phyloP scores from a whole-genome alignment of 2,888 invertebrate species.

The Agriotes lineatus region DNA sequence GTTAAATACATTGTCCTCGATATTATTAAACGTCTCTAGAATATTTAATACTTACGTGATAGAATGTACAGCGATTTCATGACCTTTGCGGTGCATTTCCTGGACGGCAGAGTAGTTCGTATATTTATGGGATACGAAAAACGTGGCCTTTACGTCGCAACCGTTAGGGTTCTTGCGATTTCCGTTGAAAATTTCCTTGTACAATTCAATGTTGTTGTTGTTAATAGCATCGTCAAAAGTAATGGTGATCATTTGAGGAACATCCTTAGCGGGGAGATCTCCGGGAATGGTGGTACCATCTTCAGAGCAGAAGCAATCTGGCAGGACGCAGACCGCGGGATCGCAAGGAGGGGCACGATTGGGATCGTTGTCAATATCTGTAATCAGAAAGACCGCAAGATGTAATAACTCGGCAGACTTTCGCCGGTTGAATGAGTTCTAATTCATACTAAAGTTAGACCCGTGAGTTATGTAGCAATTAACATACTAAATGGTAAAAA shows the following conservation, averaged over 20 bases:
- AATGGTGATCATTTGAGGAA: constrained; percentile 94
- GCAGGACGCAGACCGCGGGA: constrained; percentile 85
- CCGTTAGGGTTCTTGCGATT: constrained; percentile 93
- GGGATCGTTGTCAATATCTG: constrained; percentile 93
- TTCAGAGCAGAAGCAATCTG: constrained; percentile 95
- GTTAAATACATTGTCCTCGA: constrained; percentile 2
- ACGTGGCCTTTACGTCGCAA: constrained; percentile 92
- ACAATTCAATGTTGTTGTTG: constrained; percentile 93
- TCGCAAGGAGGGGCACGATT: constrained; percentile 94
- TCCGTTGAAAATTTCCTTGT: constrained; percentile 92
- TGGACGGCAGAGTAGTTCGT: constrained; percentile 94
- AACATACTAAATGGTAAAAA: constrained; percentile 42
- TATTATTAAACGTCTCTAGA: neutral
- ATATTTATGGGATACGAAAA: constrained; percentile 94
- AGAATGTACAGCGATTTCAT: constrained; percentile 94
- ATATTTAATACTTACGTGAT: constrained; percentile 80
- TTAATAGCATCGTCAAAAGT: constrained; percentile 96
- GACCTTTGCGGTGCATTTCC: constrained; percentile 91
- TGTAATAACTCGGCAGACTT: constrained; percentile 17
- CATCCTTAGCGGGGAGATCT: constrained; percentile 84
- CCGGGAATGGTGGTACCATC: constrained; percentile 90
- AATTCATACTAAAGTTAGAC: constrained; percentile 15
- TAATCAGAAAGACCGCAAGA: constrained; percentile 50
- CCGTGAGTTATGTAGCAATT: neutral
- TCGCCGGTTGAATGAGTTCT: constrained; percentile 19